Percentiles rank a stretch among this genome's conserved stretches.
These are phyloP conservation scores for Leptinotarsa juncta DNA, from an alignment of 2,888 invertebrate genomes.

Conservation along the genomic window DNA sequence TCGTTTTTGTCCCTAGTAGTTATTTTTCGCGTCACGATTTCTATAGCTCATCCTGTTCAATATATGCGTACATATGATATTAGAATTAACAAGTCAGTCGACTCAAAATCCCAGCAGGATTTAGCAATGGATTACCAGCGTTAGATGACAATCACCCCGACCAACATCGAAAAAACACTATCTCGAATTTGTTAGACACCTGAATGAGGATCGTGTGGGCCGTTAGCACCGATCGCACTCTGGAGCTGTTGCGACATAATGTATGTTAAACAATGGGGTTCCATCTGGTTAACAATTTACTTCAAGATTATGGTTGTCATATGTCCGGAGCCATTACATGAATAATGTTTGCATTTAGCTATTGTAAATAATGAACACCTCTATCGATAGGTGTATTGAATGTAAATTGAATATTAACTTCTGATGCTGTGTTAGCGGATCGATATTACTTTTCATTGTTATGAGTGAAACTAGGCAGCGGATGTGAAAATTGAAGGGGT, in stretches of 20 bases:
- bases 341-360: conserved; percentile 35
- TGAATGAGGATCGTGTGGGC: conserved; percentile 34
- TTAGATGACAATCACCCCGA: conserved; percentile 14
- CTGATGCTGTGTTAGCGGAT: conserved; percentile 14
- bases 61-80: not conserved
- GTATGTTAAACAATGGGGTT: conserved; percentile 46
- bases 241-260: conserved; percentile 40
- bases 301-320: conserved; percentile 44
- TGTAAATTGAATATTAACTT: conserved; percentile 30
- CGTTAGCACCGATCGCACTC: conserved; percentile 30
- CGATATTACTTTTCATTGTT: conserved; percentile 5
- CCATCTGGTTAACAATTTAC: conserved; percentile 45
- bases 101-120: not conserved
- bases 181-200: conserved; percentile 21
- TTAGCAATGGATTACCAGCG: not conserved
- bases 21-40: no score
- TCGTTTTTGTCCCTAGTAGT: no score
- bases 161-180: conserved; percentile 5
- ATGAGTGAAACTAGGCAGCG: conserved; percentile 1
- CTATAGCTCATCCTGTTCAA: not conserved
- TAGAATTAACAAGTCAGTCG: not conserved
- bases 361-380: conserved; percentile 34
- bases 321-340: conserved; percentile 34
- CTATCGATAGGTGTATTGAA: conserved; percentile 23
- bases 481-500: conserved; percentile 7